phyloP scores from a whole-genome alignment of 2,113 vertebrate species.

The Casuarius casuarius region DNA sequence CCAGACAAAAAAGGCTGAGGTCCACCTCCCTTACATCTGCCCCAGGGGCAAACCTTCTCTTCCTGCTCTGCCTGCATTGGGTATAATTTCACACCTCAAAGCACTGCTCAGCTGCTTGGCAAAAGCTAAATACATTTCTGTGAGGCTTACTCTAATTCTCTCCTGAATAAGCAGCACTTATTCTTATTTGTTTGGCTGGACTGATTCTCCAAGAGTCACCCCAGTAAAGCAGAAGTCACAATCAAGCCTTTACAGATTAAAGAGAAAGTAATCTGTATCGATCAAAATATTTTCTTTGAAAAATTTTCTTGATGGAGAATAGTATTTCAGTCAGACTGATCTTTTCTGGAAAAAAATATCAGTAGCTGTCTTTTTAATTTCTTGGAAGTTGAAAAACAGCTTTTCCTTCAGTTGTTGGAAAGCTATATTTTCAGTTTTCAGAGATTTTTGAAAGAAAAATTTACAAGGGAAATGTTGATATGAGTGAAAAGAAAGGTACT shows the following conservation, averaged over 20 bases:
- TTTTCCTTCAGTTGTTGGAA: background rate
- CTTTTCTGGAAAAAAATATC: background rate
- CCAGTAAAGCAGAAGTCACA: conserved; percentile 24
- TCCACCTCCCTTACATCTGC: background rate
- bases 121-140: background rate
- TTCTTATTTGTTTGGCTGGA: conserved; percentile 1
- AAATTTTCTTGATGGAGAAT: background rate
- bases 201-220: background rate
- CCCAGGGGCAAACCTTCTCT: background rate
- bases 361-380: background rate
- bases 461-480: background rate
- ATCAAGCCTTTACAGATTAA: background rate
- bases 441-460: background rate
- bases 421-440: background rate
- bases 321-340: background rate
- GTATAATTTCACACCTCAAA: conserved; percentile 15
- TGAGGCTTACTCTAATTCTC: background rate
- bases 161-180: background rate
- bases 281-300: background rate
- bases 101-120: background rate
- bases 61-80: background rate
- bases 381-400: background rate
- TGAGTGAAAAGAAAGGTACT: background rate
- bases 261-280: background rate
- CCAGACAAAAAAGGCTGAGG: background rate